phyloP scores from a whole-genome alignment of 1,140 invertebrate genomes.

The Musca vetustissima region DNA sequence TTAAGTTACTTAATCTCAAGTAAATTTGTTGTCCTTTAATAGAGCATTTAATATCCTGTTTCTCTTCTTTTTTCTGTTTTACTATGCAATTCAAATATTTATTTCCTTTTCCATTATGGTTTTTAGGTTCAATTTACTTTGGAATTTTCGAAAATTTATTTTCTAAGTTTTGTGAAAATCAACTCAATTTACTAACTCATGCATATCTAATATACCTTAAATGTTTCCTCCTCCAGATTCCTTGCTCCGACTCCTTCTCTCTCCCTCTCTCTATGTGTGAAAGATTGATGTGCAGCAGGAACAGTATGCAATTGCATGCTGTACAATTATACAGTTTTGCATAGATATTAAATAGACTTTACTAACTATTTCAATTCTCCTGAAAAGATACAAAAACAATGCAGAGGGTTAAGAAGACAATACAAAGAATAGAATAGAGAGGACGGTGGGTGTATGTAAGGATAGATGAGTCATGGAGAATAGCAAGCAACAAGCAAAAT shows the following conservation, averaged over 20 bases:
- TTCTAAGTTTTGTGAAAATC: slow-evolving; percentile 14
- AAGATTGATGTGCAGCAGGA: too few relatives aligned
- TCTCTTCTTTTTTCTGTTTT: too few relatives aligned
- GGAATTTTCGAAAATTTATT: slow-evolving; percentile 4
- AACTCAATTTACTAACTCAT: slow-evolving; percentile 20
- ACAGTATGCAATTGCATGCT: too few relatives aligned
- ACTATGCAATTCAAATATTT: too few relatives aligned
- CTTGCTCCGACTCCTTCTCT: background rate
- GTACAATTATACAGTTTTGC: background rate
- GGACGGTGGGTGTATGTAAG: background rate
- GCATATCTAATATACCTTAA: slow-evolving; percentile 16
- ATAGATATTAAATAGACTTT: slow-evolving; percentile 19
- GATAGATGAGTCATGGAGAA: background rate
- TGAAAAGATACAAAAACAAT: background rate
- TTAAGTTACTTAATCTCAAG: too few relatives aligned
- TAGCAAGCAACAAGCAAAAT: slow-evolving; percentile 12
- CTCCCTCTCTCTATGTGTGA: background rate
- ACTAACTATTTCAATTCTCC: background rate
- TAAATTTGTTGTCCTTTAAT: too few relatives aligned
- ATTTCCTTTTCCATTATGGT: too few relatives aligned
- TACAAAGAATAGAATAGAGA: too few relatives aligned
- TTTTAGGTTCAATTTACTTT: slow-evolving; percentile 13
- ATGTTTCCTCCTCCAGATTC: background rate
- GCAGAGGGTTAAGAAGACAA: background rate
- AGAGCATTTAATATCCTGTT: too few relatives aligned